Conservation (phyloP, 2,888 invertebrate genomes). For the Sepioteuthis lessoniana region DNA sequence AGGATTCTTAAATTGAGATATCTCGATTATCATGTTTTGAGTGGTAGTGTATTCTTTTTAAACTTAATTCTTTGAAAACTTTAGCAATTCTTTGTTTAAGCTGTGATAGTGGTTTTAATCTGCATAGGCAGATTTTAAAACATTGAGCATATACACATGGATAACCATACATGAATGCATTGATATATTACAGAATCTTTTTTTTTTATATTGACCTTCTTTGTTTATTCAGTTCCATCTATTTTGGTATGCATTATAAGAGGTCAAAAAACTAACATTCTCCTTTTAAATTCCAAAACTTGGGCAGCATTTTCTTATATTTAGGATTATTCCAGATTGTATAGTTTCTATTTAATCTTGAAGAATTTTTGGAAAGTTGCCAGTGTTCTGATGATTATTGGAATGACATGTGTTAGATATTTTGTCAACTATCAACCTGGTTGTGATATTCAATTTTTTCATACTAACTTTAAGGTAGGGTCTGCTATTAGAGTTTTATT, state of each 20-base stretch:
- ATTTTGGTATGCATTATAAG: not conserved
- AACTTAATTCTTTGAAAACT: not conserved
- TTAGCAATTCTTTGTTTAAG: not conserved
- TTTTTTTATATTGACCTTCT: not conserved
- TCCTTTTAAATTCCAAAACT: not conserved
- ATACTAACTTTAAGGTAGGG: no score
- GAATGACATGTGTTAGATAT: no score
- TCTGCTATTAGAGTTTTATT: no score
- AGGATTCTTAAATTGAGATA: no score
- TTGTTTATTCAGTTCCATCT: not conserved
- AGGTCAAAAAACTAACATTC: not conserved
- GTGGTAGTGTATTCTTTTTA: not conserved
- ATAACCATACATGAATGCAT: not conserved
- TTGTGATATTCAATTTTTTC: no score
- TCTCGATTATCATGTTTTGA: not conserved
- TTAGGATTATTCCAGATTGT: not conserved
- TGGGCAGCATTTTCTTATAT: not conserved
- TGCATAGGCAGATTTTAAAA: not conserved
- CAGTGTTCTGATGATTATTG: no score
- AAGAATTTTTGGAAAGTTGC: no score
- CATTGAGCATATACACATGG: not conserved
- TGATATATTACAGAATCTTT: not conserved
- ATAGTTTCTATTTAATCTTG: not conserved
- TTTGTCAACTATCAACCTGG: no score
- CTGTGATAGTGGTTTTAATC: not conserved